These are phyloP conservation scores for Drosophila sechellia DNA, from an alignment of 1,140 invertebrate genomes.

Conservation along the genomic window DNA sequence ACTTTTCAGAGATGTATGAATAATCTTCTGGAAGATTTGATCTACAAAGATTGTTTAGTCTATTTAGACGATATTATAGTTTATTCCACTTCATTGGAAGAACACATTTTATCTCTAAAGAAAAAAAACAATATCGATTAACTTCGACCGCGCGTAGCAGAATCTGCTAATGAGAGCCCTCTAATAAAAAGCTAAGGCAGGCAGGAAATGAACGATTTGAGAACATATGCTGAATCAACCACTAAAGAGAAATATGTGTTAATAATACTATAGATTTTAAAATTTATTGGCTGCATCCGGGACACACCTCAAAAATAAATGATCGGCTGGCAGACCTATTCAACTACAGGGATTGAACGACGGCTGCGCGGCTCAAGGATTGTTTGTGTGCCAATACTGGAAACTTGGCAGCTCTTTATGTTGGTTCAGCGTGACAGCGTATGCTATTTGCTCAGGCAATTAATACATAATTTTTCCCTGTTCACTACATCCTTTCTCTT, in stretches of 20 bases:
- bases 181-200: no score
- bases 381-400: not conserved
- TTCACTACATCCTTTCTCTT: not conserved
- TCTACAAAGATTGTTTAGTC: no score
- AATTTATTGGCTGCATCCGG: not conserved
- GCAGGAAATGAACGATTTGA: no score
- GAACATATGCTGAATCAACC: no score
- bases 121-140: not conserved
- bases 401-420: not conserved
- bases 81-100: no score
- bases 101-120: no score
- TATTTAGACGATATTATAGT: no score
- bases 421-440: not conserved
- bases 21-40: no score
- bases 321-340: not conserved
- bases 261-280: not conserved
- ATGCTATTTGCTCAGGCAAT: constrained; percentile 3
- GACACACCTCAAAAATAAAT: not conserved
- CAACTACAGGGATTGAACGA: not conserved
- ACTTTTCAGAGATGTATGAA: no score
- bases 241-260: not conserved
- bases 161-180: no score
- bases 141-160: no score
- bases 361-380: not conserved
- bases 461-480: not conserved